Base-by-base conservation (phyloP, 2,113 vertebrate genomes). In the Rhineura floridana region DNA sequence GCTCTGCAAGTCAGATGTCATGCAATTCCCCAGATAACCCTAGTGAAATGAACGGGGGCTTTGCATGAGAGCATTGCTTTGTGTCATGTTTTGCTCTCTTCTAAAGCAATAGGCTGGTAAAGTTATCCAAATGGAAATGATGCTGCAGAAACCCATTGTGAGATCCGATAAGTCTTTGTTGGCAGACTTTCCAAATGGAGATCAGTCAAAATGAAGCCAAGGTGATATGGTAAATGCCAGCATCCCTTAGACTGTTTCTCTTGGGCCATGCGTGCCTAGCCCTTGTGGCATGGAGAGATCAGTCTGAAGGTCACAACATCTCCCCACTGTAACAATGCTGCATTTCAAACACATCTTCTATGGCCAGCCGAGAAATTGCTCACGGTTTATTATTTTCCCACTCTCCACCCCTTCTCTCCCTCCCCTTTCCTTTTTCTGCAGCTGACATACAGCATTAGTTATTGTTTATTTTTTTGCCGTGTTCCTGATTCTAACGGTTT, bases 401-500 rank as follows among this genome's bases (percentile, higher is more conserved):
- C 39, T 67, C 33, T 19, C 42, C 44, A 33, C 44, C 50, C 55
- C n/a, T n/a, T 79, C 30, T 28, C 50, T 77, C 44, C 75, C 55
- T 95, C 93, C 87, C 85, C 93, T 93, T 90, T 87, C 88, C 83
- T 50, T 76, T 87, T 69, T 62, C 87, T 12, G 8, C 85, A 91
- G 92, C 90, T 94, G 93, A 94, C 93, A 94, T 90, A 81, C 86
- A 92, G 90, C 91, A 93, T 93, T 94, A 92, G 84, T 94, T 95
- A 91, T 90, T 96, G 89, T 93, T 96, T 95, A 93, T 94, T 95
- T 95, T 70, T 65, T 93, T 93, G 77, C 91, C 93, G 94, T 93
- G 93, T 94, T 94, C 86, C 87, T 90, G 79, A 80, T 92, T 96
- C 93, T 94, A 90, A 94, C 94, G 92, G 90, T 94, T 95, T 95